Conservation (phyloP, 2,797 vertebrate species). For the Diplodus sargus region DNA sequence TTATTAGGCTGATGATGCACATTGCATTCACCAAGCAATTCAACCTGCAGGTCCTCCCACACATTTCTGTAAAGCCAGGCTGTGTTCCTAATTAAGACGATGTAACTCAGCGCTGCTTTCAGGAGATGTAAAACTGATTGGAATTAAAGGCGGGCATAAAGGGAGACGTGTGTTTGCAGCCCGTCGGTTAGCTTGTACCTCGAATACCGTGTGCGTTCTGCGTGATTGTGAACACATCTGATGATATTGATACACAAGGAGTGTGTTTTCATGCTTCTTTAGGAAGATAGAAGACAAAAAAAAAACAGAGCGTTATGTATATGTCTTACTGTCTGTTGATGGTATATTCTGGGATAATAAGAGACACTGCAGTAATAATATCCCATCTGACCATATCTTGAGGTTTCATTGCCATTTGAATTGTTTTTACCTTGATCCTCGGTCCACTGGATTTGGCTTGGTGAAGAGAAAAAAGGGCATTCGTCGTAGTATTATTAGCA, state of each 20-base stretch:
- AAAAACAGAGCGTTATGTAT: background rate
- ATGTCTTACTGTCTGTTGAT: background rate
- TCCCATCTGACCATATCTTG: background rate
- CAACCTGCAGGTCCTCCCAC: slow-evolving; percentile 57
- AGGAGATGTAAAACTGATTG: slow-evolving; percentile 66
- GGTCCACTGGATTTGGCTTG: background rate
- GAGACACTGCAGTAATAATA: background rate
- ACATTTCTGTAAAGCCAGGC: slow-evolving; percentile 52
- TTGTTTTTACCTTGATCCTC: background rate
- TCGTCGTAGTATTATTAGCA: background rate
- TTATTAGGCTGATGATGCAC: slow-evolving; percentile 74
- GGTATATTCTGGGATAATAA: slow-evolving; percentile 6
- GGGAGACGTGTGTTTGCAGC: slow-evolving; percentile 30
- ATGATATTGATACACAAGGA: slow-evolving; percentile 6
- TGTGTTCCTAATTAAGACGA: slow-evolving; percentile 68
- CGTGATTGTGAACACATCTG: slow-evolving; percentile 15
- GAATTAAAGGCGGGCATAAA: slow-evolving; percentile 40
- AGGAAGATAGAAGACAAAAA: background rate
- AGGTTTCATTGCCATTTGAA: slow-evolving; percentile 6
- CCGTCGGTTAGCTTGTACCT: slow-evolving; percentile 33
- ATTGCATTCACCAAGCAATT: slow-evolving; percentile 66
- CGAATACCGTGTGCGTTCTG: slow-evolving; percentile 13
- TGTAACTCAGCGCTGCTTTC: slow-evolving; percentile 47
- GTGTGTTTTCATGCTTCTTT: background rate
- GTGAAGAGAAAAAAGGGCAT: background rate